phyloP scores from a whole-genome alignment of 2,113 vertebrate genomes.

The Hiodon tergisus region DNA sequence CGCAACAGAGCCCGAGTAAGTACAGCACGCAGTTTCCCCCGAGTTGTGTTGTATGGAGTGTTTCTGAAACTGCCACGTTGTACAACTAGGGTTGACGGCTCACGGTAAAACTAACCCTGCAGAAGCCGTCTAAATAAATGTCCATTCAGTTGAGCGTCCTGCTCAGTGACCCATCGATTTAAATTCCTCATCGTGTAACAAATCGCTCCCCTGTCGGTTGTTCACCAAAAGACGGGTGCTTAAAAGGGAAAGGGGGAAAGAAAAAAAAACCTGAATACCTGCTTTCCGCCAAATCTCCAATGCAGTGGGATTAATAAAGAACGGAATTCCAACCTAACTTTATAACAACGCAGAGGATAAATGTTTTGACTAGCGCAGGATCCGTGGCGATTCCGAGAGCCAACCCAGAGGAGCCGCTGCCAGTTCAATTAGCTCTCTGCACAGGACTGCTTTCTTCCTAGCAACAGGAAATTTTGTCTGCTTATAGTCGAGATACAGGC shows the following conservation, averaged over 20 bases:
- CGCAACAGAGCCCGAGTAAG: no score
- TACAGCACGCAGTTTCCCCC: no score
- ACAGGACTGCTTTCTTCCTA: conserved; percentile 33
- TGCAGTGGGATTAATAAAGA: neutral
- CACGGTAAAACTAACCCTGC: no score
- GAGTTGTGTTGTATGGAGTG: no score
- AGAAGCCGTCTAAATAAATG: conserved; percentile 24
- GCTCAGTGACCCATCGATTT: no score
- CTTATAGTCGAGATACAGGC: conserved; percentile 29
- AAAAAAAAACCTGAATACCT: conserved; percentile 2
- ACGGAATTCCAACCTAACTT: neutral
- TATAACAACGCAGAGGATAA: neutral
- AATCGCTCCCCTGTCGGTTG: conserved; percentile 25
- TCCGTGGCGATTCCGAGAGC: conserved; percentile 36
- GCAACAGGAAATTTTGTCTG: conserved; percentile 34
- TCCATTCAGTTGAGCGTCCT: neutral
- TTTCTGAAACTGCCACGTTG: no score
- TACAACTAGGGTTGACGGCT: no score
- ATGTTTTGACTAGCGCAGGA: conserved; percentile 39
- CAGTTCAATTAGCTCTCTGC: conserved; percentile 38
- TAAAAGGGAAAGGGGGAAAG: neutral
- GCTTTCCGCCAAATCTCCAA: neutral
- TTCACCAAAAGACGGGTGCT: conserved; percentile 6
- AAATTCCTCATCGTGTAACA: no score
- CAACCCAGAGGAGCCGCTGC: conserved; percentile 20